phyloP scores from a whole-genome alignment of 2,113 vertebrate species.

The Xiphias gladius region DNA sequence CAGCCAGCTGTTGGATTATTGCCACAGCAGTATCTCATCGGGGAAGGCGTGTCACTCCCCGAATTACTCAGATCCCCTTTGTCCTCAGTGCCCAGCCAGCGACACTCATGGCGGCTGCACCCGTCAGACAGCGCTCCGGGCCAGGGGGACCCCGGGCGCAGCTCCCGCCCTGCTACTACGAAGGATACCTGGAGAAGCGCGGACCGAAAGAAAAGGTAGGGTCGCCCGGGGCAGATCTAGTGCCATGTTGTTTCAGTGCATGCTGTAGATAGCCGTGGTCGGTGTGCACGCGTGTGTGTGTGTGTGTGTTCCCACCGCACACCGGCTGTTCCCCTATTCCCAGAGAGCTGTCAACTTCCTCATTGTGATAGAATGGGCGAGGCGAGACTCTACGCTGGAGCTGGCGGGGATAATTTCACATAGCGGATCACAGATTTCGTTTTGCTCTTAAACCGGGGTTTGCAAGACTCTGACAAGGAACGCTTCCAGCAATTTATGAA shows the following conservation, averaged over 20 bases:
- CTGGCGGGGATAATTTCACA: constrained; percentile 27
- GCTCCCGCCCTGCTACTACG: constrained; percentile 87
- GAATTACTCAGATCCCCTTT: constrained; percentile 81
- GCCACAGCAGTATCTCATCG: constrained; percentile 75
- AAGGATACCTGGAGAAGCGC: constrained; percentile 89
- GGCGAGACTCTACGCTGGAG: constrained; percentile 45
- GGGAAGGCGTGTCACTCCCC: constrained; percentile 82
- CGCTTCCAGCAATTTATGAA: constrained; percentile 1
- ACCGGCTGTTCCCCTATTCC: constrained; percentile 66
- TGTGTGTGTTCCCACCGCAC: background rate
- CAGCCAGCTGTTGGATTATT: constrained; percentile 75
- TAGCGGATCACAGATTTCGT: constrained; percentile 10
- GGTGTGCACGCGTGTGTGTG: constrained; percentile 1
- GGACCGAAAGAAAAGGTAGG: constrained; percentile 86
- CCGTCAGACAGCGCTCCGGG: constrained; percentile 83
- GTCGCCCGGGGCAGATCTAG: background rate
- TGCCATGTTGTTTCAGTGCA: constrained; percentile 51
- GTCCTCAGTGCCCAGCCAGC: constrained; percentile 83
- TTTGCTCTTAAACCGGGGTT: background rate
- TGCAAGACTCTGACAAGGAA: background rate
- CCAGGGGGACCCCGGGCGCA: constrained; percentile 75
- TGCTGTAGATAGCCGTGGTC: constrained; percentile 12
- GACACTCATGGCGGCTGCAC: constrained; percentile 85
- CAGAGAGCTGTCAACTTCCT: constrained; percentile 78
- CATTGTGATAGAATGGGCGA: constrained; percentile 74